Evolutionary conservation across 2,888 invertebrate species (phyloP).

Genomic region (Alsophila aescularia): DNA sequence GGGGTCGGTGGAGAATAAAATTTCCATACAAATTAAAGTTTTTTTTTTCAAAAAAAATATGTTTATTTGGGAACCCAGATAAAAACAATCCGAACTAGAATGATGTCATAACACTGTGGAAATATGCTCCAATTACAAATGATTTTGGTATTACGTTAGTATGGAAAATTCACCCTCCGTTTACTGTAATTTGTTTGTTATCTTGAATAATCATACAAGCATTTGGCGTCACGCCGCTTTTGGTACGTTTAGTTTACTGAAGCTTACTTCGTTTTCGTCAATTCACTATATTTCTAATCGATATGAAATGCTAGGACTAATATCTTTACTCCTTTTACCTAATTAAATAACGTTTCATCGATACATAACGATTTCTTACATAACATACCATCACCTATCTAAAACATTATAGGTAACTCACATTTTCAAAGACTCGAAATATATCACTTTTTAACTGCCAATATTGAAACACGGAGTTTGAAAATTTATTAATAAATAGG

Average conservation of each 20-base stretch:
- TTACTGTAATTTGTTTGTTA: too few species aligned
- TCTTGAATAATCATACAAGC: too few species aligned
- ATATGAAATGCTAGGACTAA: conserved; percentile 30
- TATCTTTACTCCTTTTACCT: conserved; percentile 6
- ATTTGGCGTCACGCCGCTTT: too few species aligned
- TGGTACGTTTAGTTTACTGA: not conserved
- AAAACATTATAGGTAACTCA: conserved; percentile 36
- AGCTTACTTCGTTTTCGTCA: conserved; percentile 2
- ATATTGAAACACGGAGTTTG: conserved; percentile 11
- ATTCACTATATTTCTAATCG: conserved; percentile 12
- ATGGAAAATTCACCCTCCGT: too few species aligned
- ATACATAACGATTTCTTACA: conserved; percentile 15
- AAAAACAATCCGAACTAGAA: too few species aligned
- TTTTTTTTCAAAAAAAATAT: too few species aligned
- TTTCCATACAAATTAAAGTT: too few species aligned
- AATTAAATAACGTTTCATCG: conserved; percentile 2
- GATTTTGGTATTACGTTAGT: too few species aligned
- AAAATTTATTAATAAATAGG: not conserved
- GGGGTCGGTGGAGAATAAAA: too few species aligned
- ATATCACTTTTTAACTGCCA: conserved; percentile 30
- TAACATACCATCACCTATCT: conserved; percentile 33
- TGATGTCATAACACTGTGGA: too few species aligned
- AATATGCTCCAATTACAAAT: too few species aligned
- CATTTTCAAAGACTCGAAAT: conserved; percentile 22
- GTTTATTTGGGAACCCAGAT: too few species aligned